Evolutionary conservation across 1,140 invertebrate genomes (phyloP), one percentile per base, ranked within the genome.

Genomic region (Aphaenogaster ashmeadi): DNA sequence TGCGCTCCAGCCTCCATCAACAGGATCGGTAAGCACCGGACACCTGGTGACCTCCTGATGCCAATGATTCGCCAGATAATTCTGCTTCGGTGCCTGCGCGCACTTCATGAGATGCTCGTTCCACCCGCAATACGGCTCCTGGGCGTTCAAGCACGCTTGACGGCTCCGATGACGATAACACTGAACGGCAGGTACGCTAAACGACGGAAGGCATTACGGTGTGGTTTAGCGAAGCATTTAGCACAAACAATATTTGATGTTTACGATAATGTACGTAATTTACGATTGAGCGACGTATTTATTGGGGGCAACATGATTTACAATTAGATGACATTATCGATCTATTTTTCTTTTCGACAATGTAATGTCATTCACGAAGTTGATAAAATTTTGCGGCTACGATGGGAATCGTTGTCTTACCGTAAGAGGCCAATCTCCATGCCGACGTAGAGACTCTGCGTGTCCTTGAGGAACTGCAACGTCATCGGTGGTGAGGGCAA

Each of bases 111-210:
- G 94, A 4, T 97, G 95, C 78, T 97, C 97, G 94, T 99, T 97
- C 98, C 98, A 99, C 0, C 98, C 99, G 94, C 99, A 99, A 93
- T 99, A 98, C 0, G 99, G 99, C 95, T 99, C 99, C 95, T 97
- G 97, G 0, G 98, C 97, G 91, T 97, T 97, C 27, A 98, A 91
- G 94, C 99, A 99, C 2, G 97, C 96, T 3, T 96, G 95, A 54
- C 97, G 96, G 1, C 96, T 97, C 21, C 95, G 95, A 94, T 98
- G 97, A 3, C 98, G 96, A 36, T 95, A 95, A 93, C 98, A 99
- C 71, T 98, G 97, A 67, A 97, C 96, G 0, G 98, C 96, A 1
- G 97, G 96, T 50, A 99, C 96, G 54, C 97, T 95, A 56, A 62
- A 75, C 4, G 36, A 44, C 44, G 36, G 72, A 81, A 72, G 21